phyloP scores from a whole-genome alignment of 2,888 invertebrate genomes.

The Exephanes ischioxanthus region DNA sequence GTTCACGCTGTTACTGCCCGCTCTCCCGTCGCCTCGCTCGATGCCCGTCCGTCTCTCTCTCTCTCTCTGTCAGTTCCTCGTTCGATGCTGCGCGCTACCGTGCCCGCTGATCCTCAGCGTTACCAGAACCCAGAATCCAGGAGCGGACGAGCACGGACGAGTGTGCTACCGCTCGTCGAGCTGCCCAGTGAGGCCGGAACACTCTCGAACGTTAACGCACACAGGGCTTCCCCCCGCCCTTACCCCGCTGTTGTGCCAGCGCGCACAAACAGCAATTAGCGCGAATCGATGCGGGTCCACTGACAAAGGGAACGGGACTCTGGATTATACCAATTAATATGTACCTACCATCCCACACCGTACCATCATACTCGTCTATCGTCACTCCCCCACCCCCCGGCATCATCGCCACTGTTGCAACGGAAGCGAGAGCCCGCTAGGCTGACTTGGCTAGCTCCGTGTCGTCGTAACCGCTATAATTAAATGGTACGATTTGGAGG shows the following conservation, averaged over 20 bases:
- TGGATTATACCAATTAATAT: conserved; percentile 66
- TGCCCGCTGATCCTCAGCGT: background rate
- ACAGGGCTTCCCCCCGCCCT: too few relatives aligned
- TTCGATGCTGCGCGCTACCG: background rate
- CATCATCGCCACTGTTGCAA: background rate
- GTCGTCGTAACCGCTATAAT: background rate
- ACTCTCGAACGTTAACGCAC: background rate
- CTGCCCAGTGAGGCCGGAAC: background rate
- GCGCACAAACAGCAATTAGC: conserved; percentile 65
- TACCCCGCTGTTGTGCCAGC: background rate
- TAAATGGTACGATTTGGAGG: background rate
- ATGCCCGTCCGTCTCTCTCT: background rate
- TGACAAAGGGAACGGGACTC: conserved; percentile 65
- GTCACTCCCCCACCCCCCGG: background rate
- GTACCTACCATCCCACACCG: conserved; percentile 50
- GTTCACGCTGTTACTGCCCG: background rate
- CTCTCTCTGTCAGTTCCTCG: background rate
- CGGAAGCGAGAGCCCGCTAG: conserved; percentile 8
- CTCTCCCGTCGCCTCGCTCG: background rate
- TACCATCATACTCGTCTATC: conserved; percentile 53
- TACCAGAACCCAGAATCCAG: background rate
- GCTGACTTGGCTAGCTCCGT: background rate
- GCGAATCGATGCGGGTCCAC: conserved; percentile 66
- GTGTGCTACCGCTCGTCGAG: background rate
- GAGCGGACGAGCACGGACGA: background rate